phyloP scores from a whole-genome alignment of 2,888 invertebrate genomes.

The Caenorhabditis sulstoni region DNA sequence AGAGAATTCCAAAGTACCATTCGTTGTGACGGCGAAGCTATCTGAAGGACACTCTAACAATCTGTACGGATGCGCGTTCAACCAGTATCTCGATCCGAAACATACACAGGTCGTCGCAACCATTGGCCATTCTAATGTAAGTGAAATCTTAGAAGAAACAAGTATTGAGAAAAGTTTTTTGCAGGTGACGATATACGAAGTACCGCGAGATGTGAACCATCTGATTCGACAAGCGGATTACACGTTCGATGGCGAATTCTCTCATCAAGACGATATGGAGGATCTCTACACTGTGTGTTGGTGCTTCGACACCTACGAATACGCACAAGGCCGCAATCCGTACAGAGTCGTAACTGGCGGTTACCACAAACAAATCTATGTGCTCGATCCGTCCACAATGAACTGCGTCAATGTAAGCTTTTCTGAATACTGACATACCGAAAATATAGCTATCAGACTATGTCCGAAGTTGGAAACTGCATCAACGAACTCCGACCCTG shows the following conservation, averaged over 20 bases:
- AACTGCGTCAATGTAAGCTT: slow-evolving; percentile 56
- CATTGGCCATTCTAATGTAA: slow-evolving; percentile 51
- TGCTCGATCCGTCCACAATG: slow-evolving; percentile 54
- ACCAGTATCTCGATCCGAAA: slow-evolving; percentile 35
- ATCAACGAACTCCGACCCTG: slow-evolving; percentile 74
- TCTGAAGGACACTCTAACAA: not conserved
- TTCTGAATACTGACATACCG: too few species aligned
- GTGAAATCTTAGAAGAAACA: too few species aligned
- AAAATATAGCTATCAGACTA: too few species aligned
- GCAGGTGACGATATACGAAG: slow-evolving; percentile 26
- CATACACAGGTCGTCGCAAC: slow-evolving; percentile 55
- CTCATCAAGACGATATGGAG: too few species aligned
- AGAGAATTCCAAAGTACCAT: not conserved
- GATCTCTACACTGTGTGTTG: slow-evolving; percentile 47
- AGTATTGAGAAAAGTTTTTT: too few species aligned
- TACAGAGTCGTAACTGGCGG: slow-evolving; percentile 63
- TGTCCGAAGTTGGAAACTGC: too few species aligned
- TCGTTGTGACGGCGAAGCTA: not conserved
- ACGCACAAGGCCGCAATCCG: not conserved
- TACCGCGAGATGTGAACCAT: slow-evolving; percentile 3
- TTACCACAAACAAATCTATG: too few species aligned
- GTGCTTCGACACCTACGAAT: slow-evolving; percentile 55
- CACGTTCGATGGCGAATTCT: too few species aligned
- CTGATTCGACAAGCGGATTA: too few species aligned
- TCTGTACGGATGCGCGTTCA: slow-evolving; percentile 64